phyloP scores from a whole-genome alignment of 1,140 invertebrate species.

The Caenorhabditis brenneri region DNA sequence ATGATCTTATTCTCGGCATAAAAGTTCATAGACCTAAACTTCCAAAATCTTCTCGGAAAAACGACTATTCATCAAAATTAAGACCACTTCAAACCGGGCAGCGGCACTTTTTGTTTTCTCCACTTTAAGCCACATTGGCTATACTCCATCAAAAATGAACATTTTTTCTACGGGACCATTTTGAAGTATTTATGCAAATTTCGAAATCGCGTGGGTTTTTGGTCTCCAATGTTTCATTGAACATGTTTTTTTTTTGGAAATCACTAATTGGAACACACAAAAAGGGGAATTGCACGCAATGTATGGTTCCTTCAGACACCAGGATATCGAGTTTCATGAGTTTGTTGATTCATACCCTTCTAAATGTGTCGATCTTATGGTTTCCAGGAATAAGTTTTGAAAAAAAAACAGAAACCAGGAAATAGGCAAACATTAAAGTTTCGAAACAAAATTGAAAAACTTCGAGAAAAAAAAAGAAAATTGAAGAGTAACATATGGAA shows the following conservation, averaged over 20 bases:
- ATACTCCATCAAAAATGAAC: too few relatives aligned
- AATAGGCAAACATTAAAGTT: neutral
- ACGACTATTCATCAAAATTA: neutral
- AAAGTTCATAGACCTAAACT: too few relatives aligned
- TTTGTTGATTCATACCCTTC: neutral
- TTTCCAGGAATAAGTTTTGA: neutral
- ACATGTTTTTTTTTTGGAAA: neutral
- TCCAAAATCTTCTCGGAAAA: neutral
- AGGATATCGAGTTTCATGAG: slow-evolving; percentile 1
- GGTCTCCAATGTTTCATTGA: neutral
- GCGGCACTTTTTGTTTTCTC: neutral
- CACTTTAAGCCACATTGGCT: too few relatives aligned
- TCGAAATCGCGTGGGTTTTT: neutral
- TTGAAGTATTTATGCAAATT: neutral
- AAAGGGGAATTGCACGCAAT: neutral
- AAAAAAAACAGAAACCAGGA: neutral
- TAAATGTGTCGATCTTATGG: neutral
- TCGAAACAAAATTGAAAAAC: neutral
- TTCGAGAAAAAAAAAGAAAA: neutral
- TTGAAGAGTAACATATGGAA: neutral
- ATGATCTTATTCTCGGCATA: too few relatives aligned
- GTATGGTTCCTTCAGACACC: neutral
- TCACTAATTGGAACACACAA: neutral
- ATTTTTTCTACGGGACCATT: too few relatives aligned
- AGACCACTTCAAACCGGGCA: neutral